Evolutionary conservation across 2,888 invertebrate genomes (phyloP), one percentile per base, ranked within the genome.

Genomic region (Ecdyonurus torrentis): DNA sequence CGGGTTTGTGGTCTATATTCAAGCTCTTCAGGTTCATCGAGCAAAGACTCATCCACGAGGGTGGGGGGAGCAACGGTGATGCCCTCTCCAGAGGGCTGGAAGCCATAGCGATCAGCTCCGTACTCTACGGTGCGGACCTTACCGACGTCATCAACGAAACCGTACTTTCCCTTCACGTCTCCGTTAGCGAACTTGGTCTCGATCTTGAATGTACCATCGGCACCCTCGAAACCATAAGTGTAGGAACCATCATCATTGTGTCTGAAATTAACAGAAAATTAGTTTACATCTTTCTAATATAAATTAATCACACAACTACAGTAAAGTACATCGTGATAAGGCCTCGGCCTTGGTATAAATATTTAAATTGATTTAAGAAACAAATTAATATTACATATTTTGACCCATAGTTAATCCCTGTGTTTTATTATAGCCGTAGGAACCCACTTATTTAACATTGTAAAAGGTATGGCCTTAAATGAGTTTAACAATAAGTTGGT

Each of bases 181-280:
- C 91, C 91, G 3, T 81, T 81, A 0, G 85, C 81, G 22, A 85
- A 76, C 74, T 91, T 91, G 10, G 91, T 91, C 75, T 91, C 92
- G 70, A 91, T 91, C 77, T 91, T 91, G 79, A 91, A 91, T 2
- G 88, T 86, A 52, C 91, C 92, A 72, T 93, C 92, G 25, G 83
- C 91, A 1, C 87, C 87, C 72, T 92, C 92, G 74, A 90, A 92
- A 0, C 91, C 91, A 70, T 91, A 92, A 0, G 92, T 92, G 76
- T 93, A 93, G 0, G 91, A 91, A 62, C 91, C 91, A 72, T 91
- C 91, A 73, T 91, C 90, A 70, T 91, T 90, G 77, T 90, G 91
- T 72, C 89, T 87, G 74, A 1, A 77, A 76, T 37, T 37, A 37
- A 5, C 15, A 37, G 37, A 10, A 10, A 37, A 37, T 37, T 37